Base-by-base conservation (phyloP, 2,888 invertebrate species). In the Chrysolina haemoptera region DNA sequence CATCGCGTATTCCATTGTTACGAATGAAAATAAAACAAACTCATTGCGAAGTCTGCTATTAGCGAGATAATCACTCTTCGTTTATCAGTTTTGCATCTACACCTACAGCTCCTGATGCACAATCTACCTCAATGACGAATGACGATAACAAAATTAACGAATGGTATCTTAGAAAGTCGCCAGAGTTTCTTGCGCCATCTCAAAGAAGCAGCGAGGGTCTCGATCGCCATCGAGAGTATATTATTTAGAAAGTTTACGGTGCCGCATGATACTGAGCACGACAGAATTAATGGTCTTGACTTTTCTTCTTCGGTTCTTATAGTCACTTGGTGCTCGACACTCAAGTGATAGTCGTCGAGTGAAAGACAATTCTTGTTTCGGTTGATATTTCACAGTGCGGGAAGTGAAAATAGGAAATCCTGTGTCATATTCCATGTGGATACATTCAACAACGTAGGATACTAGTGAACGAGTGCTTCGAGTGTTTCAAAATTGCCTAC, bases 151-250 rank as follows among this genome's bases (percentile, higher is more conserved):
- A 68, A 74, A 69, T 71, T 46, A 41, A 68, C 75, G 71, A 76
- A 74, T 74, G 53, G 64, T 70, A 69, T 70, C 70, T 76, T 76
- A 76, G 76, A 76, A 76, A 76, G 76, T 76, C 63, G 70, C 18
- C 62, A 68, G 46, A 59, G 71, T 74, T 48, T 43, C 59, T 68
- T 64, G 50, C 74, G 71, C 74, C 48, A 74, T 74, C 35, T 62
- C 43, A 53, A 66, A 68, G 53, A 66, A 71, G 75, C 71, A 73
- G 69, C 68, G 59, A 40, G 8, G 9, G 43, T 18, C 66, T 62
- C 35, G 20, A 35, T 5, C 41, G 62, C 12, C 48, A 27, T 46
- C 16, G 9, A 50, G 20, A 68, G 64, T 62, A 53, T 20, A 62
- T 62, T 40, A 62, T 75, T 75, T 75, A 75, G 75, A 75, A 75